Base-by-base conservation (phyloP, 2,113 vertebrate genomes). In the Irena cyanogastra region DNA sequence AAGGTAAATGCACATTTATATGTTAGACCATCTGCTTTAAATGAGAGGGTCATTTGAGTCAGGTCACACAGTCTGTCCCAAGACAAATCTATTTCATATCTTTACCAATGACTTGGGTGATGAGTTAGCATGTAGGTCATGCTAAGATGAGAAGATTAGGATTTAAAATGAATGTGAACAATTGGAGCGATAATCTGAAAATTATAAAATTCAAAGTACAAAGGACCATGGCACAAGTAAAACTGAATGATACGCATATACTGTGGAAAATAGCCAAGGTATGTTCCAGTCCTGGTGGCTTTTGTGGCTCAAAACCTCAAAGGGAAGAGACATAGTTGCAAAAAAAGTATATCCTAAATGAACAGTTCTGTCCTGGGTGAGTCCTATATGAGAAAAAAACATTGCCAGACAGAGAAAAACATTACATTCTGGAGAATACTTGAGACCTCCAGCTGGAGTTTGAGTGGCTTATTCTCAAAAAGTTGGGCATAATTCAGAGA, bases 231-330 rank as follows among this genome's bases (percentile, higher is more conserved):
- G 8, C 41, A 35, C 23, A 63, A 54, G 39, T 9, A 77, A 82
- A 94, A 68, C 17, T 70, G 41, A 42, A 89, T 84, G 22, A 27
- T 28, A n/a, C 4, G 22, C 10, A 13, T 10, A 61, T 11, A 44
- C 17, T n/a, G 16, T 13, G 31, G 17, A 30, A 21, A 65, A 84
- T 3, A 49, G 28, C 11, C 42, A 87, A 57, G 39, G 18, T 7
- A 47, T 11, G 17, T 54, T 70, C 21, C 65, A 75, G 56, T 33
- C 19, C 2, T 31, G 16, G 3, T 3, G 0, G 2, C 0, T 31
- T 71, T 42, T 72, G 33, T 56, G 54, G 19, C 19, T 69, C 16
- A 47, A 83, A 94, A 87, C 5, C 22, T 35, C 8, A 27, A 80
- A 72, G 6, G 5, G n/a, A 82, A 47, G 14, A 63, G 39, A 71